Percentiles rank a stretch among this genome's conserved stretches.
Conservation (phyloP, 1,140 invertebrate genomes). For the Drosophila insularis region DNA sequence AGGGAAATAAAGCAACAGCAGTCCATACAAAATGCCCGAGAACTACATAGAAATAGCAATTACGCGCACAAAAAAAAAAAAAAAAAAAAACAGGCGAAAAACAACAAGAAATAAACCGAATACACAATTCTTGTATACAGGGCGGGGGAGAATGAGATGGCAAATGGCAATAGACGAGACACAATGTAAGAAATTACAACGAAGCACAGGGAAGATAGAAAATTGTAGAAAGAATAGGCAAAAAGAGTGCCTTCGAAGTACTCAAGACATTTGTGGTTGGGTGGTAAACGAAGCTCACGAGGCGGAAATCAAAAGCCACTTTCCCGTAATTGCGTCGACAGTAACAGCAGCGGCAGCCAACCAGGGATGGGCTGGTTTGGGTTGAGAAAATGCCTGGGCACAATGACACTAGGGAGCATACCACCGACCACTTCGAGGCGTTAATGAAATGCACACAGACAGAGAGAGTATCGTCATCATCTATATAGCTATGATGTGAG, state of each 20-base stretch:
- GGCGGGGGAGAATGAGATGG: not conserved
- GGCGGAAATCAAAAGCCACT: slow-evolving; percentile 58
- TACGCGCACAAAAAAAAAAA: slow-evolving; percentile 40
- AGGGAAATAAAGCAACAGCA: slow-evolving; percentile 3
- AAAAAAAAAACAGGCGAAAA: slow-evolving; percentile 25
- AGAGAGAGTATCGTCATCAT: not conserved
- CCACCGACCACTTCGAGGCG: slow-evolving; percentile 34
- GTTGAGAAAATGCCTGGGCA: too few relatives aligned
- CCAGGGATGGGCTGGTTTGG: too few relatives aligned
- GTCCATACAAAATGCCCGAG: not conserved
- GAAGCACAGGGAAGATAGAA: slow-evolving; percentile 22
- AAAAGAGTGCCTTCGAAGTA: slow-evolving; percentile 31
- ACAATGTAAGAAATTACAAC: slow-evolving; percentile 46
- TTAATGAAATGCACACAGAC: slow-evolving; percentile 59
- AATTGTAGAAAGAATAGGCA: slow-evolving; percentile 41
- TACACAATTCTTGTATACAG: not conserved
- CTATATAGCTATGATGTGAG: not conserved
- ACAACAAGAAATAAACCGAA: slow-evolving; percentile 40
- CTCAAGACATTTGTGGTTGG: slow-evolving; percentile 40
- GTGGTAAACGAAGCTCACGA: slow-evolving; percentile 44
- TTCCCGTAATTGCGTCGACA: slow-evolving; percentile 51
- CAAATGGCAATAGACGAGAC: slow-evolving; percentile 45
- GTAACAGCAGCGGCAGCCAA: not conserved
- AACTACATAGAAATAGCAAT: slow-evolving; percentile 3
- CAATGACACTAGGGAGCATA: not conserved